Evolutionary conservation across 2,888 invertebrate species (phyloP).

Genomic region (Asteroscopus sphinx): DNA sequence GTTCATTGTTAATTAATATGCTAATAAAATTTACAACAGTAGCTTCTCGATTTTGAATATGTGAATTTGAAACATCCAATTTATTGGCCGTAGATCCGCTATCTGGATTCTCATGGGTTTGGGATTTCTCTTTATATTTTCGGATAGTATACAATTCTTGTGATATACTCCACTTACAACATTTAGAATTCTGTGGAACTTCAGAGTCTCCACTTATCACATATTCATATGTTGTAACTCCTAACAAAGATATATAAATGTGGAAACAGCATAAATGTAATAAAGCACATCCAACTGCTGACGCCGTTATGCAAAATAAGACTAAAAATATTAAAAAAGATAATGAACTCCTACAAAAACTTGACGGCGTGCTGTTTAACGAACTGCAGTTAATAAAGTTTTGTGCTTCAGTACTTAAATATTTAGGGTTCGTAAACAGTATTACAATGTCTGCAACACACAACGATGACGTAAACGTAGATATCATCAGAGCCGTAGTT

Average conservation of each 20-base stretch:
- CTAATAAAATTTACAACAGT: slow-evolving; percentile 74
- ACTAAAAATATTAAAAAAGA: slow-evolving; percentile 80
- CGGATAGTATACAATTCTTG: slow-evolving; percentile 55
- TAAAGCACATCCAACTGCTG: slow-evolving; percentile 93
- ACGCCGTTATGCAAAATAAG: slow-evolving; percentile 92
- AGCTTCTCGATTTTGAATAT: slow-evolving; percentile 54
- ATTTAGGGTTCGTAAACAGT: slow-evolving; percentile 90
- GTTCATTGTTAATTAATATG: slow-evolving; percentile 76
- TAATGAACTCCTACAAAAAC: slow-evolving; percentile 77
- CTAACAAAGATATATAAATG: slow-evolving; percentile 95
- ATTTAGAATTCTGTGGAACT: slow-evolving; percentile 59
- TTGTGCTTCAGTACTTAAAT: slow-evolving; percentile 90
- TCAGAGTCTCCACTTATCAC: slow-evolving; percentile 84
- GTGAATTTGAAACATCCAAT: slow-evolving; percentile 52
- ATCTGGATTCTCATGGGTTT: slow-evolving; percentile 40
- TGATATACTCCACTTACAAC: slow-evolving; percentile 64
- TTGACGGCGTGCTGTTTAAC: slow-evolving; percentile 53
- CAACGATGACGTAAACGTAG: slow-evolving; percentile 92
- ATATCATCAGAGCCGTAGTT: slow-evolving; percentile 93
- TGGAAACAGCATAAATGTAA: slow-evolving; percentile 96
- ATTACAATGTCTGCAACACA: slow-evolving; percentile 92
- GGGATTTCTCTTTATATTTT: slow-evolving; percentile 50
- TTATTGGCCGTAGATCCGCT: slow-evolving; percentile 50
- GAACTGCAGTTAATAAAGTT: slow-evolving; percentile 76
- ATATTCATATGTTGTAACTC: slow-evolving; percentile 97